These are phyloP conservation scores for Salpingus planirostris DNA, from an alignment of 2,888 invertebrate species.

Conservation along the genomic window DNA sequence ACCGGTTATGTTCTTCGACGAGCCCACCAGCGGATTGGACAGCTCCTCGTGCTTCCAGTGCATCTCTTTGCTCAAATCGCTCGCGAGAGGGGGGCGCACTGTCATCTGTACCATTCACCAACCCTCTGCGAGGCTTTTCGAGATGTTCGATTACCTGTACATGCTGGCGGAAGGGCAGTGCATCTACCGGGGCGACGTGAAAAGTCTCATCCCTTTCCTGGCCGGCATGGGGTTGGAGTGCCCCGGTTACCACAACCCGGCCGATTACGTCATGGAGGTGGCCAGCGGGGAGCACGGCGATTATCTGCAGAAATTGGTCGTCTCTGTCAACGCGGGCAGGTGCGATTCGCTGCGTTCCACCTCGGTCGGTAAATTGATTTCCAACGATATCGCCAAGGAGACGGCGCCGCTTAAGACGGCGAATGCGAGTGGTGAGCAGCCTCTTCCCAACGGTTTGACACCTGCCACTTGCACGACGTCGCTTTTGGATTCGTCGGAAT, in stretches of 20 bases:
- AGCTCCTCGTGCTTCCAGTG: slow-evolving; percentile 92
- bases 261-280: slow-evolving; percentile 95
- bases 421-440: slow-evolving; percentile 23
- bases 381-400: slow-evolving; percentile 50
- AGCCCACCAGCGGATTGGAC: slow-evolving; percentile 88
- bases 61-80: slow-evolving; percentile 75
- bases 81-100: slow-evolving; percentile 81
- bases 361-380: slow-evolving; percentile 32
- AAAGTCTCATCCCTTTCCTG: slow-evolving; percentile 79
- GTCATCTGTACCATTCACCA: slow-evolving; percentile 96
- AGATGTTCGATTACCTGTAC: slow-evolving; percentile 91
- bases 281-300: slow-evolving; percentile 93
- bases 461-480: slow-evolving; percentile 46
- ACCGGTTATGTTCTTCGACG: slow-evolving; percentile 96
- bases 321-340: slow-evolving; percentile 73
- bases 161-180: slow-evolving; percentile 89
- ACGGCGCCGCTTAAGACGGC: slow-evolving; percentile 34
- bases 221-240: slow-evolving; percentile 78
- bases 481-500: slow-evolving; percentile 37
- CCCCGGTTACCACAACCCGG: slow-evolving; percentile 94
- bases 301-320: slow-evolving; percentile 73
- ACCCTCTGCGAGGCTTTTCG: slow-evolving; percentile 89
- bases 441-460: slow-evolving; percentile 31
- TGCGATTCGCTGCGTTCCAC: slow-evolving; percentile 51
- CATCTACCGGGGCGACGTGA: slow-evolving; percentile 81